Conservation (phyloP, 2,797 vertebrate species). For the Onychomys leucogaster region DNA sequence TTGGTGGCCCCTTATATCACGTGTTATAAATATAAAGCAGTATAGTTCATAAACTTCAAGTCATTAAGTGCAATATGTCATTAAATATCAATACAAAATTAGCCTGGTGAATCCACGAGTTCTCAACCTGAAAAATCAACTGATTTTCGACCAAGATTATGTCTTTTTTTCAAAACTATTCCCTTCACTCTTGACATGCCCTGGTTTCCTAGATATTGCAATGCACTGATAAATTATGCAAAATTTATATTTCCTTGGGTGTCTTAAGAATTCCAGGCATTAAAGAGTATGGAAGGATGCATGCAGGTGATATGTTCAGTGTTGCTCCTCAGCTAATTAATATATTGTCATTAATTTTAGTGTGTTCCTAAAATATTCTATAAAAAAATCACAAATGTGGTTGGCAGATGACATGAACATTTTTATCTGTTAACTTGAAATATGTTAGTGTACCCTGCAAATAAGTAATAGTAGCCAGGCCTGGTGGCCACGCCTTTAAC, state of each 20-base stretch:
- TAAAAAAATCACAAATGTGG: neutral
- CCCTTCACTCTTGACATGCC: neutral
- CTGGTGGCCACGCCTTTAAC: neutral
- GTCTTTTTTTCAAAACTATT: neutral
- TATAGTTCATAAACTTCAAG: neutral
- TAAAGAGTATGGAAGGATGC: neutral
- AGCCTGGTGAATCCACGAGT: no score
- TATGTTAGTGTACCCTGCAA: neutral
- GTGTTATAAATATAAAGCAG: neutral
- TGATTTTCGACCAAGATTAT: neutral
- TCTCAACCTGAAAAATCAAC: neutral
- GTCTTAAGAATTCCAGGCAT: neutral
- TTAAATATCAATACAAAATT: neutral
- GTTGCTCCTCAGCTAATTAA: neutral
- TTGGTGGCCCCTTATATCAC: neutral
- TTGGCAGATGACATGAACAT: neutral
- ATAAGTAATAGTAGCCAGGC: neutral
- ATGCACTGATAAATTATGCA: neutral
- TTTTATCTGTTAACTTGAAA: neutral
- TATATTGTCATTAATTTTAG: neutral
- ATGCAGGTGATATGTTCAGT: neutral
- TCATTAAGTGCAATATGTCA: neutral
- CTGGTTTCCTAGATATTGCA: neutral
- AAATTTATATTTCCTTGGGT: neutral
- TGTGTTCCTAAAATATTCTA: conserved; percentile 4